Percentiles rank a stretch among this genome's conserved stretches.
Conservation (phyloP, 2,113 vertebrate species). For the Zosterops japonicus region DNA sequence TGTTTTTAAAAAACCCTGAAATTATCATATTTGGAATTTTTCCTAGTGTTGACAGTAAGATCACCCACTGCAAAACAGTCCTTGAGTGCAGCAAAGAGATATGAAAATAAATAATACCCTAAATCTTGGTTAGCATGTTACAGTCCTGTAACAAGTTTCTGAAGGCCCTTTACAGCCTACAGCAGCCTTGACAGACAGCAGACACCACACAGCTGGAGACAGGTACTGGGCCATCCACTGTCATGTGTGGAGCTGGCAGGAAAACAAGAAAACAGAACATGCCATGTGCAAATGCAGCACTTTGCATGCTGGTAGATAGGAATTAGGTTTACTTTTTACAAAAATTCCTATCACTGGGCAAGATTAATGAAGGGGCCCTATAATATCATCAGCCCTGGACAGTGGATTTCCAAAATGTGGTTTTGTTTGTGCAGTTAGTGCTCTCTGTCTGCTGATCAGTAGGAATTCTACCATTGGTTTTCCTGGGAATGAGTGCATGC, state of each 20-base stretch:
- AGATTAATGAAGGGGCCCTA: neutral
- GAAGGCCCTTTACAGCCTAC: neutral
- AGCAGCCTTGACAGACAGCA: neutral
- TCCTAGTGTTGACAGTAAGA: neutral
- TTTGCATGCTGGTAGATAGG: neutral
- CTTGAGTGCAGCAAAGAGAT: neutral
- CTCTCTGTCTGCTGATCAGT: neutral
- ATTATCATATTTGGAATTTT: neutral
- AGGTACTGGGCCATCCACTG: neutral
- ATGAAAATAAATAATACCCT: slow-evolving; percentile 15
- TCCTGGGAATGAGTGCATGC: neutral
- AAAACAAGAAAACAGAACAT: neutral
- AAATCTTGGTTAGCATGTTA: neutral
- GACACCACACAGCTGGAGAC: neutral
- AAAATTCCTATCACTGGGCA: neutral
- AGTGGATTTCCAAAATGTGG: neutral
- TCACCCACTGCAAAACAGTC: neutral
- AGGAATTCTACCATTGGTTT: neutral
- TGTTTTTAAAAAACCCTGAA: neutral
- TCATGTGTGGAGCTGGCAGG: fast-evolving
- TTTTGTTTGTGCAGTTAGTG: neutral
- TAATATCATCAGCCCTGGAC: neutral
- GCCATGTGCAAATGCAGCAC: neutral
- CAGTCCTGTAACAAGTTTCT: neutral
- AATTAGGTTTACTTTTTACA: neutral